Evolutionary conservation across 2,797 vertebrate species (phyloP), one percentile per base, ranked within the genome.

Genomic region (Galagoides demidoff): DNA sequence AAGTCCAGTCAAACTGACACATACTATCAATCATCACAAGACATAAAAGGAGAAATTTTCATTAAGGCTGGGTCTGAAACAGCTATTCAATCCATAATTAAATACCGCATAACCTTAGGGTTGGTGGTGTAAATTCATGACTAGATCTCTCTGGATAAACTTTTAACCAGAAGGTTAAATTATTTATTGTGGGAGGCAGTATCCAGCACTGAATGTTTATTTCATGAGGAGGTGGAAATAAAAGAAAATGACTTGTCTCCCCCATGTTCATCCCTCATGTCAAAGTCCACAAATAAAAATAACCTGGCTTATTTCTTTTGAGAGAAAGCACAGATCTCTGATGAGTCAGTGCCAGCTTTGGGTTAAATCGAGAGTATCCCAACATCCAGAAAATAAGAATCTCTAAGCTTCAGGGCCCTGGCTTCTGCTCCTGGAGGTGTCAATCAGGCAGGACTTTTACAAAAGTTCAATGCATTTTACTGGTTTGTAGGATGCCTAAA

Each of bases 331-430:
- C 37, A 71, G 34, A 5, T 93, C 73, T 92, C 61, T 83, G 73
- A 83, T 93, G 92, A 96, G 37, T 95, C 68, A 95, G 23, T 85
- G 29, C 2, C 55, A 87, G 14, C n/a, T 93, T 85, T 96, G 88
- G 90, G 63, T 94, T 88, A 85, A 87, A 90, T 81, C 68, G 77
- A 90, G 73, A 49, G 17, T 29, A n/a, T 86, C 16, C 39, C 49
- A 74, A 89, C 52, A 61, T 34, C 43, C 63, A 59, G 61, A 87
- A 84, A 92, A 91, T 37, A 43, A 93, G 23, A 61, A 1, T 81
- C 19, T 96, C n/a, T 90, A 52, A 77, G 76, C 17, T 64, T 91
- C 20, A n/a, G 55, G 27, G 29, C 57, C 89, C 49, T 85, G 10
- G 19, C 17, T 3, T 77, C 59, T 93, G 63, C 9, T 37, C 23